A percentile compares a stretch with the other conserved stretches of the same genome.
Conservation (phyloP, 1,140 invertebrate species). For the Cataglyphis hispanica region DNA sequence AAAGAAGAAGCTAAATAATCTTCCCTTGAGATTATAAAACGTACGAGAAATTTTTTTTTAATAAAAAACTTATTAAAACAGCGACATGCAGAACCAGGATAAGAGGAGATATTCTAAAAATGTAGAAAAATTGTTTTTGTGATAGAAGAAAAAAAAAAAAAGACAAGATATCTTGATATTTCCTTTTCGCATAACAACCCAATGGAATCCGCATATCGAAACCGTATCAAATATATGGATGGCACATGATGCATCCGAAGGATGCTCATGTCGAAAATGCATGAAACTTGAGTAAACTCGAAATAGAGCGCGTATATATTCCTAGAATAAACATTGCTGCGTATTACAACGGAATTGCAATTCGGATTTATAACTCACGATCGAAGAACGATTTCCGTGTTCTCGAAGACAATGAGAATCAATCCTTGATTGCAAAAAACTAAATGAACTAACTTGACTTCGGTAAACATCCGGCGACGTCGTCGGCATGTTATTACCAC, state of each 20-base stretch:
- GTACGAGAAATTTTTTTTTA: neutral
- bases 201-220: slow-evolving; percentile 31
- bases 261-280: slow-evolving; percentile 54
- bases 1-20: neutral
- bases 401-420: slow-evolving; percentile 3
- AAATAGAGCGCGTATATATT: slow-evolving; percentile 19
- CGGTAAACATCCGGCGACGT: slow-evolving; percentile 59
- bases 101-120: neutral
- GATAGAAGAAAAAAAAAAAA: neutral
- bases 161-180: slow-evolving; percentile 20
- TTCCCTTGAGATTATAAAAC: neutral
- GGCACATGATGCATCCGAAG: slow-evolving; percentile 10
- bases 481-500: slow-evolving; percentile 44
- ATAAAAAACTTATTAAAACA: neutral
- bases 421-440: slow-evolving; percentile 40
- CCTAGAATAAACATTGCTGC: slow-evolving; percentile 27
- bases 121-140: slow-evolving; percentile 8
- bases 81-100: neutral
- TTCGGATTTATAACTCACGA: slow-evolving; percentile 47
- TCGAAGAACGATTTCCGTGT: slow-evolving; percentile 1
- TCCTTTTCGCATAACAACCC: slow-evolving; percentile 9
- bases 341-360: slow-evolving; percentile 48
- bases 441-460: slow-evolving; percentile 53
- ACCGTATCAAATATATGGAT: slow-evolving; percentile 31
- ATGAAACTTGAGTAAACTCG: slow-evolving; percentile 58